Conservation (phyloP, 1,140 invertebrate species). For the Cherax quadricarinatus region DNA sequence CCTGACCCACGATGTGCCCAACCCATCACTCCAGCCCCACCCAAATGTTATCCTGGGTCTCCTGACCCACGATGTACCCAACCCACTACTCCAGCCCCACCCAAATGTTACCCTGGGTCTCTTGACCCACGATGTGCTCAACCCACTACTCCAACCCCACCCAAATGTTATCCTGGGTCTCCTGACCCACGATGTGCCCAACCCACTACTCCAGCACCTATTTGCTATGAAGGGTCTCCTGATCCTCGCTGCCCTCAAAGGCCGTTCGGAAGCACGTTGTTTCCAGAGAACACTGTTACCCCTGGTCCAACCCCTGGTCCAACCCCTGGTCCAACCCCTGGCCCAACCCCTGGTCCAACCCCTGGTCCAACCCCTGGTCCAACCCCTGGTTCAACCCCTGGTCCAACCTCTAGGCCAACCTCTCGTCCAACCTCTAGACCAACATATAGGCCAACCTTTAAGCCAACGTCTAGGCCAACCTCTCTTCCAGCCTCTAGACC, state of each 20-base stretch:
- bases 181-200: constrained; percentile 47
- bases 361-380: not conserved
- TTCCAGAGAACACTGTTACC: not conserved
- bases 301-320: not conserved
- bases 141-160: constrained; percentile 21
- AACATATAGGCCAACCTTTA: not conserved
- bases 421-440: constrained; percentile 18
- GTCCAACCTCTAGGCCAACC: not conserved
- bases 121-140: constrained; percentile 47
- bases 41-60: constrained; percentile 29
- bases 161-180: constrained; percentile 42
- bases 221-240: constrained; percentile 35
- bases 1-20: constrained; percentile 5
- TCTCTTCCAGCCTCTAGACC: not conserved
- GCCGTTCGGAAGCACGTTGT: not conserved
- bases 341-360: not conserved
- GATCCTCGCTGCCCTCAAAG: constrained; percentile 53
- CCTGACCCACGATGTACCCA: constrained; percentile 56
- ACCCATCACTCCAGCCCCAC: constrained; percentile 29
- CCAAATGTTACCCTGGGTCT: constrained; percentile 41
- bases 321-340: not conserved
- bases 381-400: not conserved
- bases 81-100: constrained; percentile 49
- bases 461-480: not conserved
- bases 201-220: not conserved